Base-by-base conservation (phyloP, 2,113 vertebrate genomes). In the Oncorhynchus clarkii region DNA sequence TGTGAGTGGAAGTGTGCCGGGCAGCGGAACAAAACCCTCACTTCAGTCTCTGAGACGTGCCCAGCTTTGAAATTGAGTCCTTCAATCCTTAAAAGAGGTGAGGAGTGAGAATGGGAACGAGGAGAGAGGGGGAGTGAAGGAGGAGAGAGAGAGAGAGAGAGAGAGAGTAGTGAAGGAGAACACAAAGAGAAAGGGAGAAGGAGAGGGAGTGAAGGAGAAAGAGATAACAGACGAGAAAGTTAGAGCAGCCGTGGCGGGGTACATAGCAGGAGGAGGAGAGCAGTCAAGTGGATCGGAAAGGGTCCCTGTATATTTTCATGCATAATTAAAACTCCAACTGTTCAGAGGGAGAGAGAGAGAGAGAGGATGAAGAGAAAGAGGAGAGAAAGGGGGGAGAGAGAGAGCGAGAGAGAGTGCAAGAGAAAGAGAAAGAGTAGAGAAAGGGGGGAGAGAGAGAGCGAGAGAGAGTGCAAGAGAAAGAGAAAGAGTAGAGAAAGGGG, bases 1-100 rank as follows among this genome's bases (percentile, higher is more conserved):
- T 85, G 84, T 84, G 87, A 92, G 84, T 88, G 91, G 90, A 93
- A 93, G 91, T 92, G 90, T 92, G 89, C 89, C 87, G 16, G 49
- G 14, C 49, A 80, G 84, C 75, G 83, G 90, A 93, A 94, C 89
- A 94, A 92, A 91, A 90, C 88, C 88, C 88, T 91, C 86, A 88
- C 89, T 93, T 93, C 88, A 91, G 82, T 90, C 83, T 75, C 81
- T 6, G 83, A 87, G 89, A 93, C 89, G 92, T 94, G 92, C 83
- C 16, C 64, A 2, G 91, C 85, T 88, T 93, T 89, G 84, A 91
- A 93, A 94, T 92, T 5, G 67, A 90, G 89, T 89, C 90, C 85
- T 92, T 89, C 89, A 89, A 84, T 86, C 85, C 85, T 81, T 78
- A 84, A 89, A 80, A 76, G 77, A 72, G 70, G 68, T 45, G 39